Evolutionary conservation across 1,140 invertebrate species (phyloP), one percentile per base, ranked within the genome.

Genomic region (Drosophila virilis): DNA sequence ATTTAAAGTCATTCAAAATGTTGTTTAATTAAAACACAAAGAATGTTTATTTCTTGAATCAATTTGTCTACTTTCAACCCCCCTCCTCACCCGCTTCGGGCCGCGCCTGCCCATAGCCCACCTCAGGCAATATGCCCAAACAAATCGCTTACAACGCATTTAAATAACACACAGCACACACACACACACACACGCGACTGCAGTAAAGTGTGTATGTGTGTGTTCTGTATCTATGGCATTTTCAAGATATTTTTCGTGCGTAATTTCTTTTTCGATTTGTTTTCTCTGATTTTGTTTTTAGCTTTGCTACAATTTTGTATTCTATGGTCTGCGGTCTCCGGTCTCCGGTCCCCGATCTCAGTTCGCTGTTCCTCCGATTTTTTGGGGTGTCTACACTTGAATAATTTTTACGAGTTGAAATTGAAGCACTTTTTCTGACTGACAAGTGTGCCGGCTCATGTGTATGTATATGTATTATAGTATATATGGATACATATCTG

Each of bases 191-290:
- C 10, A 32, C 33, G 22, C 22, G 22, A 46, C 55, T 59, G 65
- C 46, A 54, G 51, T 58, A 8, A 70, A 59, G 64, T 58, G 40
- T 37, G 35, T 42, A 59, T 62, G 46, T 55, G 15, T 69, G 45
- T 54, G 55, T 61, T 66, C 37, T 59, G 62, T 57, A 60, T 65
- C 69, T 61, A 90, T 89, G 80, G 84, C 85, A 89, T 89, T 89
- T 89, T 89, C 85, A 62, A 89, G 79, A 84, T 84, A 84, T 83
- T 88, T 88, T 84, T 84, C 80, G 84, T 89, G 84, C 80, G 84
- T 88, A 89, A 88, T 89, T 89, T 86, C 15, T 61, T 60, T 66
- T 57, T 66, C 8, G 33, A 60, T 57, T 65, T 57, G 52, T 59
- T 59, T 68, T 5, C 7, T 45, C 15, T 61, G 37, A 7, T 13